Evolutionary conservation across 2,113 vertebrate species (phyloP).

Genomic region (Danionella cerebrum): DNA sequence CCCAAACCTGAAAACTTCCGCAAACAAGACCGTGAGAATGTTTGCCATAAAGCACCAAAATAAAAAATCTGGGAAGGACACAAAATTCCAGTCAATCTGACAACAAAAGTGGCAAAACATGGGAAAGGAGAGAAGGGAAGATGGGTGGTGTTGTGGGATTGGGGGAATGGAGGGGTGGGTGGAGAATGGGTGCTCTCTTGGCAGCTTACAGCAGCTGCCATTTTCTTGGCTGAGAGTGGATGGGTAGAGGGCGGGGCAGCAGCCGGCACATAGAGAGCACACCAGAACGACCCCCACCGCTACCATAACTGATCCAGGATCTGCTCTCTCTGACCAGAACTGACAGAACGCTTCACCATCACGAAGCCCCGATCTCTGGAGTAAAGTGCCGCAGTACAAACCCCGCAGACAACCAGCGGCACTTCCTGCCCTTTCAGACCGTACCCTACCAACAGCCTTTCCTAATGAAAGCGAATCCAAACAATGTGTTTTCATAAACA

Average conservation of each 20-base stretch:
- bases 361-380: constrained; percentile 3
- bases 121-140: constrained; percentile 7
- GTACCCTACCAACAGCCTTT: neutral
- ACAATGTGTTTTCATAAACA: neutral
- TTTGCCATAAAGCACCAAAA: too few relatives aligned
- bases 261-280: constrained; percentile 51
- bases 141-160: neutral
- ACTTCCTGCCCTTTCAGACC: neutral
- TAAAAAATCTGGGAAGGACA: neutral
- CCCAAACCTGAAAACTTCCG: neutral
- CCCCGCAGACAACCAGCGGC: neutral
- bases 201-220: constrained; percentile 55
- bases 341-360: neutral
- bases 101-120: constrained; percentile 1
- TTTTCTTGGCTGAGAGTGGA: constrained; percentile 64
- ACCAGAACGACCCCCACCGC: neutral
- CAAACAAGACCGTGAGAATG: neutral
- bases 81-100: neutral
- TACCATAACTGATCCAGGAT: constrained; percentile 3
- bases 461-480: constrained; percentile 8
- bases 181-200: constrained; percentile 19
- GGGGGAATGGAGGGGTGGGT: constrained; percentile 28
- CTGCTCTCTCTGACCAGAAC: neutral
- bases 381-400: neutral
- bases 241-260: constrained; percentile 57